A percentile compares a stretch with the other conserved stretches of the same genome.
Conservation (phyloP, 2,113 vertebrate genomes). For the Rhinoptilus africanus region DNA sequence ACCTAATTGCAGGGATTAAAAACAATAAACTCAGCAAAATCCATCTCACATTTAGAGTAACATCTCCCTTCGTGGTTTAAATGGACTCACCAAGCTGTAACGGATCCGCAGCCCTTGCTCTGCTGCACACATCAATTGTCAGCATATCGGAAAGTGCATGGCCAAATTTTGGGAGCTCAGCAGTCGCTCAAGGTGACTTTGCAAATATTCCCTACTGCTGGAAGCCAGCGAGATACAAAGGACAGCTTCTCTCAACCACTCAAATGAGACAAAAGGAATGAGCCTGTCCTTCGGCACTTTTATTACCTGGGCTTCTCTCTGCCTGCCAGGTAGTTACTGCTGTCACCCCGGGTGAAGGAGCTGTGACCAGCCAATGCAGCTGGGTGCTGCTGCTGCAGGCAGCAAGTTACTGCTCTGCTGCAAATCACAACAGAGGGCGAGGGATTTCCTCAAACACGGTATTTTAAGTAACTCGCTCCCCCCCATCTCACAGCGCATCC, state of each 20-base stretch:
- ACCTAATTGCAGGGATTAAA: background rate
- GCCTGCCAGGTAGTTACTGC: background rate
- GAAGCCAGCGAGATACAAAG: background rate
- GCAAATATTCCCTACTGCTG: background rate
- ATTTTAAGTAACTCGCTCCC: background rate
- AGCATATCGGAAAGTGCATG: accelerated
- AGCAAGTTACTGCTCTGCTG: background rate
- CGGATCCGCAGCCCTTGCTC: background rate
- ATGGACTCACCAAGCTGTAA: background rate
- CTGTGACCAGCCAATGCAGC: background rate
- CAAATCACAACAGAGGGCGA: background rate
- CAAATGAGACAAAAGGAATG: background rate
- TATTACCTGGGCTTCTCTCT: background rate
- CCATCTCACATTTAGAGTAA: background rate
- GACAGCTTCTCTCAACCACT: background rate
- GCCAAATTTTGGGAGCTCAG: background rate
- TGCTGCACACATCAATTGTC: background rate
- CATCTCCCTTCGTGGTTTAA: background rate
- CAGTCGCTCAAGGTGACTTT: conserved; percentile 11
- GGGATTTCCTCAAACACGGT: background rate
- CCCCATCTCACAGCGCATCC: background rate
- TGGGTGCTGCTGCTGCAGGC: background rate
- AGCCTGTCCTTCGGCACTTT: background rate
- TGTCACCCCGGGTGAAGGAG: background rate
- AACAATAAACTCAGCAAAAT: background rate